Conservation (phyloP, 2,888 invertebrate species). For the Coenonympha glycerion region DNA sequence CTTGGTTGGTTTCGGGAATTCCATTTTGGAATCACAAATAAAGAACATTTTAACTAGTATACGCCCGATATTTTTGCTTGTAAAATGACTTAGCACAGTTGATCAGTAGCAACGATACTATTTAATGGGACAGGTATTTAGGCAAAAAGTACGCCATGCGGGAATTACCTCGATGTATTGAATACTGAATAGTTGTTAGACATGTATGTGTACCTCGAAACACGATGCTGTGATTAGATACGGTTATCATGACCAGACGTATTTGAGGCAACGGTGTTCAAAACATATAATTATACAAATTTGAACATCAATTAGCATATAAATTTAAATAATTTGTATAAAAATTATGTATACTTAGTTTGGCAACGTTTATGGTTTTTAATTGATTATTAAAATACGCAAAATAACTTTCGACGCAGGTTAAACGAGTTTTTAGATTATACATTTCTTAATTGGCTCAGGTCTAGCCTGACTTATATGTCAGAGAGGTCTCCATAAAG, state of each 20-base stretch:
- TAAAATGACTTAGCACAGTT: neutral
- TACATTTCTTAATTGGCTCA: no score
- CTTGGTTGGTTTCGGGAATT: neutral
- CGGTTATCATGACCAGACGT: neutral
- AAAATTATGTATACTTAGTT: no score
- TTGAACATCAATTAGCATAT: neutral
- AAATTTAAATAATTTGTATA: neutral
- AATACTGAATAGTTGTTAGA: neutral
- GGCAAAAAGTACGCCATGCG: neutral
- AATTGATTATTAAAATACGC: no score
- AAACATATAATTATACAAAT: conserved; percentile 2
- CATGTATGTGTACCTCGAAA: neutral
- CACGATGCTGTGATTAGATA: conserved; percentile 1
- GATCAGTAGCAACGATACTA: neutral
- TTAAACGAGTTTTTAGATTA: no score
- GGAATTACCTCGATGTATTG: neutral
- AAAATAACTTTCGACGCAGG: no score
- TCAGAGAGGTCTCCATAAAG: no score
- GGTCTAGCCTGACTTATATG: no score
- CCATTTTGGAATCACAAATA: neutral
- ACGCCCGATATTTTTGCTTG: no score
- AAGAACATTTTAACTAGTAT: no score
- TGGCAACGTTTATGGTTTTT: no score
- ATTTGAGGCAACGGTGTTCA: neutral
- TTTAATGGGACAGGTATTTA: neutral